These are phyloP conservation scores for Epinotia brunnichana DNA, from an alignment of 2,888 invertebrate species.

Conservation along the genomic window DNA sequence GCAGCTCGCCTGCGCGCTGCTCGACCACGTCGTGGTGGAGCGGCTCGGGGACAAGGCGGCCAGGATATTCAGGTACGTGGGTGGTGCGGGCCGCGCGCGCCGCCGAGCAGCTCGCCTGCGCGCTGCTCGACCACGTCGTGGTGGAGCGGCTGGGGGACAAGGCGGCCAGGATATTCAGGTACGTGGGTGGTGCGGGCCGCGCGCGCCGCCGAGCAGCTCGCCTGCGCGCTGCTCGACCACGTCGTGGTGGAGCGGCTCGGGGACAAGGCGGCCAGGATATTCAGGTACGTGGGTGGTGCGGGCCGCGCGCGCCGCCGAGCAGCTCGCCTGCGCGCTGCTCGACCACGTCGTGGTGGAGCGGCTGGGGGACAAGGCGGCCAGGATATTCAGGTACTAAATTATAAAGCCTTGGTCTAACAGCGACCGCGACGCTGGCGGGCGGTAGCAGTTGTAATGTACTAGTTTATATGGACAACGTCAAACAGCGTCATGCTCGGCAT, in stretches of 20 bases:
- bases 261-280: conserved; percentile 92
- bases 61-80: conserved; percentile 91
- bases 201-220: conserved; percentile 87
- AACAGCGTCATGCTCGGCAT: no score
- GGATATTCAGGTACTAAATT: conserved; percentile 92
- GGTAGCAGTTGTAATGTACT: no score
- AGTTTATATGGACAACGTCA: no score
- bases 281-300: conserved; percentile 90
- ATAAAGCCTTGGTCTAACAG: no score
- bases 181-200: conserved; percentile 89
- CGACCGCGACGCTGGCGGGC: no score
- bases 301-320: conserved; percentile 87
- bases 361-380: conserved; percentile 92
- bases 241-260: conserved; percentile 93
- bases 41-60: conserved; percentile 93
- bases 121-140: conserved; percentile 90
- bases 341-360: conserved; percentile 93
- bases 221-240: conserved; percentile 90
- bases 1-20: conserved; percentile 87
- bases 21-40: conserved; percentile 93
- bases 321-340: conserved; percentile 88
- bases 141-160: conserved; percentile 93
- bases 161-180: conserved; percentile 93
- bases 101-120: conserved; percentile 88
- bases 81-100: conserved; percentile 89